Evolutionary conservation across 2,113 vertebrate genomes (phyloP).

Genomic region (Hemiscyllium ocellatum): DNA sequence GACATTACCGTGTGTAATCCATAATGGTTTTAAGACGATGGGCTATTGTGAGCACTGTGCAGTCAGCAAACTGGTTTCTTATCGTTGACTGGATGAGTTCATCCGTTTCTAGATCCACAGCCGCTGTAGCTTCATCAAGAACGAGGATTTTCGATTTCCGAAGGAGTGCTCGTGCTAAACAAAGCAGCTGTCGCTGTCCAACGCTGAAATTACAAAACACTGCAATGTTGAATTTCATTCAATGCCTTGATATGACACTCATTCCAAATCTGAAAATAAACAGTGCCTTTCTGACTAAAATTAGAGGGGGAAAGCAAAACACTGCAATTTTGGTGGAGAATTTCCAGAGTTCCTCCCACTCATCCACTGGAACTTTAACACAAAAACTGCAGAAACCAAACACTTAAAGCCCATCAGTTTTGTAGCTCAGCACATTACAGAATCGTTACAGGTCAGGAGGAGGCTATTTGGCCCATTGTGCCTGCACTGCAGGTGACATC

Average conservation of each 20-base stretch:
- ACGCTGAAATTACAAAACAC: conserved; percentile 54
- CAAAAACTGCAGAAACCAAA: neutral
- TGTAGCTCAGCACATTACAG: neutral
- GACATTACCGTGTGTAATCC: conserved; percentile 81
- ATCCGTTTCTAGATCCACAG: conserved; percentile 89
- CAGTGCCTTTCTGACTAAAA: neutral
- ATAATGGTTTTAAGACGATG: conserved; percentile 90
- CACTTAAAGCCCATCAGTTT: neutral
- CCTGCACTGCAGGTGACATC: too few species aligned
- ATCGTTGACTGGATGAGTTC: conserved; percentile 90
- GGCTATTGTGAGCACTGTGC: conserved; percentile 89
- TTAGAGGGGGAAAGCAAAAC: neutral
- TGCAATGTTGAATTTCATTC: neutral
- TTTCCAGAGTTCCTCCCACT: neutral
- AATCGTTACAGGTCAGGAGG: too few species aligned
- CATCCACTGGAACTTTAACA: neutral
- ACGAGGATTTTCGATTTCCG: conserved; percentile 89
- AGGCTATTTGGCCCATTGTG: too few species aligned
- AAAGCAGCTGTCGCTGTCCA: conserved; percentile 87
- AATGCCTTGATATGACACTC: conserved; percentile 48
- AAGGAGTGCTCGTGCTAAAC: conserved; percentile 83
- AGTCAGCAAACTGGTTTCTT: conserved; percentile 77
- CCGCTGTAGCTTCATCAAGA: conserved; percentile 89
- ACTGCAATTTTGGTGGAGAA: neutral
- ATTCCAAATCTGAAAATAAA: neutral